Percentiles rank a stretch among this genome's conserved stretches.
Evolutionary conservation across 1,140 invertebrate species (phyloP).

Genomic region (Ericerus pela): DNA sequence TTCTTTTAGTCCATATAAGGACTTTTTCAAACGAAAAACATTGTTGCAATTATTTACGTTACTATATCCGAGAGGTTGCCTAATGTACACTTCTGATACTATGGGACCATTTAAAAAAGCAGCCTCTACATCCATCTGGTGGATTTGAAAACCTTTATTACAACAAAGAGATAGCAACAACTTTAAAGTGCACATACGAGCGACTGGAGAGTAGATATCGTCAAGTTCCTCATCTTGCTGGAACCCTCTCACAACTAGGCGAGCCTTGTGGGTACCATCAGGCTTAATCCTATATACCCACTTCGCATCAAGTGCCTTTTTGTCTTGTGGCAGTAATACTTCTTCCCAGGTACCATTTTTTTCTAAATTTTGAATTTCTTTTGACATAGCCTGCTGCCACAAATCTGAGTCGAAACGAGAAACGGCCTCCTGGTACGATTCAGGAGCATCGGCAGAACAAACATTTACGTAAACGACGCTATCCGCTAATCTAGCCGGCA

Average conservation of each 20-base stretch:
- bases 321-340: too few species aligned
- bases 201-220: constrained; percentile 23
- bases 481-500: too few species aligned
- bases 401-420: too few species aligned
- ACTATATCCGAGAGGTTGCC: constrained; percentile 17
- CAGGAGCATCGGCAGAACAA: too few species aligned
- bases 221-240: constrained; percentile 11
- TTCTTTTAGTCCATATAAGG: constrained; percentile 14
- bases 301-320: too few species aligned
- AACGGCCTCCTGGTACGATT: too few species aligned
- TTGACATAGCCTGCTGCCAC: too few species aligned
- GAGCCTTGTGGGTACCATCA: too few species aligned
- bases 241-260: constrained; percentile 25
- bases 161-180: neutral
- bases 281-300: too few species aligned
- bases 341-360: too few species aligned
- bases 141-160: neutral
- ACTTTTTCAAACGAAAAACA: constrained; percentile 12
- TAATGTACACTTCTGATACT: constrained; percentile 8
- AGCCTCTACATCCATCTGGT: constrained; percentile 15
- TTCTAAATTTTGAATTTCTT: too few species aligned
- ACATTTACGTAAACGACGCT: too few species aligned
- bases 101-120: constrained; percentile 15
- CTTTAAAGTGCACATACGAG: constrained; percentile 2
- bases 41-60: neutral